Base-by-base conservation (phyloP, 2,888 invertebrate genomes). In the Melinopterus prodromus region DNA sequence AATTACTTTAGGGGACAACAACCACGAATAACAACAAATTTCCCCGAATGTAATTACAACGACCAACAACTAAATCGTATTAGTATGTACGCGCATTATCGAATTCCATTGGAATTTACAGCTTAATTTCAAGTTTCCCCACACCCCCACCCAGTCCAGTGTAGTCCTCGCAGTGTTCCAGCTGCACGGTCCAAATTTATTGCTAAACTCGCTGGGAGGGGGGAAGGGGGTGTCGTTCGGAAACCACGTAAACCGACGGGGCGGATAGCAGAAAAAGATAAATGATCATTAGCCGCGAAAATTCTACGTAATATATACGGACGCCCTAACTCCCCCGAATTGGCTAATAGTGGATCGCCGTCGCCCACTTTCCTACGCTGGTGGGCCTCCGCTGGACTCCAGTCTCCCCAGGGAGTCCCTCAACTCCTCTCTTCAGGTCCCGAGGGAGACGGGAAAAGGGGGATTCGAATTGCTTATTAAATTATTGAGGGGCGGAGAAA, bases 201-300 rank as follows among this genome's bases (percentile, higher is more conserved):
- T 53, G 53, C 53, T 53, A 53, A 53, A 53, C 53, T 53, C 53
- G 53, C 3, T 12, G 9, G 7, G 53, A 53, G 53, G 53, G 26
- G 26, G 53, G 53, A n/a, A 38, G 9, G 38, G 53, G 53, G 53
- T 53, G 53, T 12, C 53, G 53, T 53, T 53, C 53, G 53, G 53
- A 53, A 53, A 53, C 53, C 53, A 53, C 53, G 53, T 53, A 53
- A 53, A 53, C 53, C 53, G 53, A 53, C 53, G 53, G 53, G 53
- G 53, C 53, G 53, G 53, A 53, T 53, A 53, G 9, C 9, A 53
- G 53, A 53, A 53, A 53, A 53, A 53, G 53, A 53, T 53, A 53
- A 53, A 53, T 53, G 53, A 12, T 53, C 53, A 53, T 53, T 53
- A 53, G 53, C 53, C 53, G 5, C 53, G 53, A 53, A 53, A 53